Evolutionary conservation across 2,113 vertebrate species (phyloP), one percentile per base, ranked within the genome.

Genomic region (Podilymbus podiceps): DNA sequence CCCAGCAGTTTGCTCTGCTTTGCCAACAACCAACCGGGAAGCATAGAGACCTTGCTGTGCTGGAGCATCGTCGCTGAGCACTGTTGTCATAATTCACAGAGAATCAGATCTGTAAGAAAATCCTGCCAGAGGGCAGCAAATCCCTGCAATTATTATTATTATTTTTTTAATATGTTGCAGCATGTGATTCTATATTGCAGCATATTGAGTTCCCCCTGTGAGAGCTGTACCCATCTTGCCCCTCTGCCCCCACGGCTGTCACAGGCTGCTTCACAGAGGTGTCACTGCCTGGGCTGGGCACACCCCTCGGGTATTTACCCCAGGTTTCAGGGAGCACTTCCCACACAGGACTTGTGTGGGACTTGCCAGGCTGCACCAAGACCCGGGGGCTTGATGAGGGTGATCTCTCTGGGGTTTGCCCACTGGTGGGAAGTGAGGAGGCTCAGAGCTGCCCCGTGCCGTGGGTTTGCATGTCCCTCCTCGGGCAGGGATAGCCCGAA

Each of bases 101-200:
- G 67, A 93, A 87, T 20, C 38, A 52, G 79, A 72, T 21, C 27
- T 76, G 53, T 49, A 49, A 53, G 31, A 77, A 90, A 92, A 60
- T 72, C 60, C 88, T 97, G 95, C 52, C 92, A 95, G 96, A 94
- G 92, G 95, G 96, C 96, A 96, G 92, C 90, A 96, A 92, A 96
- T 75, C 76, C 52, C 85, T 78, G 72, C 80, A 35, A 28, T 87
- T 84, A 20, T 9, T 59, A 22, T 19, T 17, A 30, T 67, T n/a
- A 27, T 18, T 28, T 44, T 23, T 30, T 8, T 38, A 38, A 38
- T 38, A 13, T 21, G 8, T 5, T 30, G 24, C 50, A 66, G 66
- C 13, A 14, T 64, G 24, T 28, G 12, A n/a, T 56, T 85, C 24
- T 73, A 27, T 87, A 60, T 9, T 22, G 53, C 74, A 68, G 67